Evolutionary conservation across 1,140 invertebrate genomes (phyloP), one percentile per base, ranked within the genome.

Genomic region (Philopotamus ludificatus): DNA sequence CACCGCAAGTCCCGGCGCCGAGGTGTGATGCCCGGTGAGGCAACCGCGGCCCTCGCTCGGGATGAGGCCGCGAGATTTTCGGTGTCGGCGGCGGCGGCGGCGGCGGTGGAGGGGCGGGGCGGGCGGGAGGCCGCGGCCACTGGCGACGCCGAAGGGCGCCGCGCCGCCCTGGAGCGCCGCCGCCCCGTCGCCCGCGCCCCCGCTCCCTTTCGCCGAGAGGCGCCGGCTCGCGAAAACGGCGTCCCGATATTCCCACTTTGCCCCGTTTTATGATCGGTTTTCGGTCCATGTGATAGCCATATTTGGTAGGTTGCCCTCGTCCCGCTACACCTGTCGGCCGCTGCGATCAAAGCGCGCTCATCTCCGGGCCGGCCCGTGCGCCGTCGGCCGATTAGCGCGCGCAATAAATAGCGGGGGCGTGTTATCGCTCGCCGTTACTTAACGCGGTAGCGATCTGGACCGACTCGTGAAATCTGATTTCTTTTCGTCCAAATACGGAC

Each of bases 251-350:
- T 44, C 44, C 42, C n/a, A 50, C 16, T n/a, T 12, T 51, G 45
- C 34, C 28, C 16, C 39, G 47, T 18, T 28, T 22, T 63, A 63
- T 25, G 66, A n/a, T 16, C 25, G 39, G 42, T 63, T 67, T 67
- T 67, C 60, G 66, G 60, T 50, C 47, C 66, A 67, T 63, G 54
- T 67, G 66, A 67, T 51, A 21, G 47, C 66, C 66, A 51, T 67
- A 67, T 67, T 67, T 63, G 66, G 66, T 50, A 67, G 60, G 25
- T 63, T 67, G 66, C 39, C 47, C 53, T 39, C 63, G 25, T 34
- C 44, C 44, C 44, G 22, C 42, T 42, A 25, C 49, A 51, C 22
- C 20, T 54, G 20, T 54, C 20, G 20, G n/a, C n/a, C n/a, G n/a
- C n/a, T n/a, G n/a, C n/a, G n/a, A n/a, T n/a, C n/a, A n/a, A n/a